These are phyloP conservation scores for Anabacerthia variegaticeps DNA, from an alignment of 2,797 vertebrate species.

Conservation along the genomic window DNA sequence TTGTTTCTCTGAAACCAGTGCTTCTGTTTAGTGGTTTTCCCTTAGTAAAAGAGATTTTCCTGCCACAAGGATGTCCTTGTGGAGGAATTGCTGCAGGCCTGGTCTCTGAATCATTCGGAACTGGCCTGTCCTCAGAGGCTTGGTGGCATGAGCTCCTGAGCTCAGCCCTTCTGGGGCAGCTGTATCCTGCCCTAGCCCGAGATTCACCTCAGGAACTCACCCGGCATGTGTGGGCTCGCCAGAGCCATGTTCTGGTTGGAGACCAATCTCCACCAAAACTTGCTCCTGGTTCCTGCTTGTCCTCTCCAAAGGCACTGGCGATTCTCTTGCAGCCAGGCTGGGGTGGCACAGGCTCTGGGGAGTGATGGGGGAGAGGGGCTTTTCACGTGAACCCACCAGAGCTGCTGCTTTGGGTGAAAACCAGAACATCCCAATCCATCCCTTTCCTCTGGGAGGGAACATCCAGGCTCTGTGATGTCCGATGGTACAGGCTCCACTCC, in stretches of 20 bases:
- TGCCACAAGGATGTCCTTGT: neutral
- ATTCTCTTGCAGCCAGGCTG: neutral
- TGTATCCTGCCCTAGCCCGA: neutral
- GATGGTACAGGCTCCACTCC: neutral
- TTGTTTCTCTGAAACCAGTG: neutral
- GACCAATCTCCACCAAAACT: neutral
- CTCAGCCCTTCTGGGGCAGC: neutral
- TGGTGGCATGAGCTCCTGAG: neutral
- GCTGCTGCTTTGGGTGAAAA: neutral
- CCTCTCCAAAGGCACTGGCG: rapidly evolving
- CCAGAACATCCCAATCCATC: neutral
- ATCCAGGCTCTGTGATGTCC: neutral
- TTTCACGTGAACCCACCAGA: rapidly evolving
- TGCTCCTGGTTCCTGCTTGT: neutral
- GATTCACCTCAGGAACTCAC: neutral
- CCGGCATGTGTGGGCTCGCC: rapidly evolving
- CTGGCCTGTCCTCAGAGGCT: neutral
- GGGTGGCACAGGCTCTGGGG: neutral
- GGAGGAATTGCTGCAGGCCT: conserved; percentile 1
- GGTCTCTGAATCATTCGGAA: neutral
- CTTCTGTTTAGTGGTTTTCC: conserved; percentile 42
- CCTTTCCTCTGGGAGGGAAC: neutral
- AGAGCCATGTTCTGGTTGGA: neutral
- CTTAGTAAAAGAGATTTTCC: conserved; percentile 11
- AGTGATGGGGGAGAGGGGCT: neutral